These are phyloP conservation scores for Bombus pyrosoma DNA, from an alignment of 1,140 invertebrate genomes.

Conservation along the genomic window DNA sequence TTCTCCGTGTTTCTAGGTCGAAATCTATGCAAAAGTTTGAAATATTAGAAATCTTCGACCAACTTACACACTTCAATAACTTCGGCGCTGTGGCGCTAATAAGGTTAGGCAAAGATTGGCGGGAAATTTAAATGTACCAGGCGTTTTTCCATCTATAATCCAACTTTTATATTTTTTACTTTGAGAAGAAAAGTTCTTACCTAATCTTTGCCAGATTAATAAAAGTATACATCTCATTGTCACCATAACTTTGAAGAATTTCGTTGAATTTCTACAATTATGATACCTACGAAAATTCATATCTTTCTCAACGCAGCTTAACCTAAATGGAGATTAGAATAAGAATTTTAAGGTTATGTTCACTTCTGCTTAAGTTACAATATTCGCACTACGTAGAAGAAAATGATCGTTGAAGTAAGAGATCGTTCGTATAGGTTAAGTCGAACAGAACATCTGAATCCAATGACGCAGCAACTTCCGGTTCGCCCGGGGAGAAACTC, in stretches of 20 bases:
- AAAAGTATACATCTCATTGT: too few relatives aligned
- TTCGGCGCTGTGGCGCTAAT: too few relatives aligned
- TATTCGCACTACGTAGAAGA: background rate
- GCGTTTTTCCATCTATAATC: background rate
- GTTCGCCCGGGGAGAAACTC: background rate
- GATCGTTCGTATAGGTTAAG: background rate
- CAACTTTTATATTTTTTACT: background rate
- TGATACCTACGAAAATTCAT: too few relatives aligned
- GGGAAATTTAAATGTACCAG: background rate
- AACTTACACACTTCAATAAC: too few relatives aligned
- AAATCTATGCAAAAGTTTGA: too few relatives aligned
- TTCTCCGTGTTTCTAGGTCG: too few relatives aligned
- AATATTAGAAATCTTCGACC: too few relatives aligned
- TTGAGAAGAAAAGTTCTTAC: background rate
- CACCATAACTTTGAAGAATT: too few relatives aligned
- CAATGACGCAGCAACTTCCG: conserved; percentile 6
- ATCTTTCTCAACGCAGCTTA: too few relatives aligned
- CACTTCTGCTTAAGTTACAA: background rate
- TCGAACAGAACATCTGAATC: background rate
- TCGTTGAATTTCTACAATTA: too few relatives aligned
- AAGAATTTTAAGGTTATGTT: background rate
- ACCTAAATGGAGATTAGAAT: too few relatives aligned
- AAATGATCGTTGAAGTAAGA: background rate
- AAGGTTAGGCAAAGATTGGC: background rate
- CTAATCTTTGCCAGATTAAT: too few relatives aligned